A percentile compares a stretch with the other conserved stretches of the same genome.
Evolutionary conservation across 2,113 vertebrate genomes (phyloP).

Genomic region (Cebidichthys violaceus): DNA sequence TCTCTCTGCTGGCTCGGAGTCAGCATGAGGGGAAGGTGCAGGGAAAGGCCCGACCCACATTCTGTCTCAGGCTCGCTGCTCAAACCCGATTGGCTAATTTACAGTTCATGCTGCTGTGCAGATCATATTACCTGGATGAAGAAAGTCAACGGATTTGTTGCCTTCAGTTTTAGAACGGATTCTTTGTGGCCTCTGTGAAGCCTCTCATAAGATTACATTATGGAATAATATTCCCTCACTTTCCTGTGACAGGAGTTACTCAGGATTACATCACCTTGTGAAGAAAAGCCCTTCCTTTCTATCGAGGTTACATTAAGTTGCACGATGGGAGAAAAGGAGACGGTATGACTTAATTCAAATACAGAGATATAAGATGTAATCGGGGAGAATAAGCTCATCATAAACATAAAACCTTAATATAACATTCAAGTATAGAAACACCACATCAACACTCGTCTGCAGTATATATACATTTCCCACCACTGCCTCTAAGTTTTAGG

Average conservation of each 20-base stretch:
- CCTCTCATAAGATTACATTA: not conserved
- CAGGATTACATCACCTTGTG: constrained; percentile 18
- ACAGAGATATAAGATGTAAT: not conserved
- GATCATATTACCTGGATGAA: constrained; percentile 53
- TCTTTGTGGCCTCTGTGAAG: not conserved
- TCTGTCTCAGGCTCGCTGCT: not conserved
- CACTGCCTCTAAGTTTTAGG: not conserved
- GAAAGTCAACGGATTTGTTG: not conserved
- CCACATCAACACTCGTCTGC: not conserved
- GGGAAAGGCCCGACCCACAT: constrained; percentile 37
- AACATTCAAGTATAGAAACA: not conserved
- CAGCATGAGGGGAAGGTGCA: constrained; percentile 48
- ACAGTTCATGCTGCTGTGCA: constrained; percentile 5
- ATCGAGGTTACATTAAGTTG: not conserved
- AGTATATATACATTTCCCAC: not conserved
- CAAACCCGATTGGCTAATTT: constrained; percentile 45
- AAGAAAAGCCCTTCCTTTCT: not conserved
- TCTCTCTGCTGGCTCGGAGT: constrained; percentile 21
- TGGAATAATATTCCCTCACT: not conserved
- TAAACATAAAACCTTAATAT: not conserved
- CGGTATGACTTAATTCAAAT: not conserved
- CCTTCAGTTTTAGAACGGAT: not conserved
- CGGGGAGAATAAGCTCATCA: not conserved
- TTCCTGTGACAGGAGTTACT: not conserved
- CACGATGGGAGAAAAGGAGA: not conserved